phyloP scores from a whole-genome alignment of 2,113 vertebrate genomes.

The Sceloporus tristichus region DNA sequence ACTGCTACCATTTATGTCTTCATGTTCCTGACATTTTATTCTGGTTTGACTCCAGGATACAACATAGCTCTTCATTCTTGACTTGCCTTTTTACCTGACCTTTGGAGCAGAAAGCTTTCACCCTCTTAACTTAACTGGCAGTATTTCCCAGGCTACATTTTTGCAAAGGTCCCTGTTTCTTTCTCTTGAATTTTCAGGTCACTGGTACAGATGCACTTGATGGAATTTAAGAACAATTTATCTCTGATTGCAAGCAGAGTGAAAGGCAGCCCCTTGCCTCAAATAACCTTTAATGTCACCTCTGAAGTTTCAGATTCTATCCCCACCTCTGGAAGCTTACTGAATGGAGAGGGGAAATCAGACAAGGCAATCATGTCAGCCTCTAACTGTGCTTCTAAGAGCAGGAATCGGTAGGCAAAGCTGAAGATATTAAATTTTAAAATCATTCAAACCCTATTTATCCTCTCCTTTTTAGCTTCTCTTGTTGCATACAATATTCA shows the following conservation, averaged over 20 bases:
- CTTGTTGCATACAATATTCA: constrained; percentile 5
- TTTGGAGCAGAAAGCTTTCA: neutral
- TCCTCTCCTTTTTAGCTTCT: neutral
- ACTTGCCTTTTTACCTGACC: constrained; percentile 34
- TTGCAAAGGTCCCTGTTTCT: constrained; percentile 9
- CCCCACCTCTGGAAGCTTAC: neutral
- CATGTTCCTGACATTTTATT: constrained; percentile 12
- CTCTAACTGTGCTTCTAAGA: constrained; percentile 18
- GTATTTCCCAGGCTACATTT: constrained; percentile 32
- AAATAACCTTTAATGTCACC: constrained; percentile 38
- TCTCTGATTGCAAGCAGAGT: constrained; percentile 49
- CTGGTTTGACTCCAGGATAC: constrained; percentile 13
- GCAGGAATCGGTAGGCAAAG: constrained; percentile 3
- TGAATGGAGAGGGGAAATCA: neutral
- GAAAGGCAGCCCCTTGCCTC: constrained; percentile 44
- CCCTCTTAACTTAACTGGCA: constrained; percentile 27
- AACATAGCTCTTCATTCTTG: neutral
- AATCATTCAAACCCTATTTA: constrained; percentile 18
- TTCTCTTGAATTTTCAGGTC: constrained; percentile 3
- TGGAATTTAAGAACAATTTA: constrained; percentile 40
- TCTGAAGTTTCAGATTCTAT: constrained; percentile 15
- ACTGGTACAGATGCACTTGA: constrained; percentile 27
- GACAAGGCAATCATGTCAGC: constrained; percentile 8
- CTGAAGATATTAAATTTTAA: constrained; percentile 29
- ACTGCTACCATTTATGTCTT: constrained; percentile 30